Evolutionary conservation across 2,113 vertebrate genomes (phyloP).

Genomic region (Cervus canadensis): DNA sequence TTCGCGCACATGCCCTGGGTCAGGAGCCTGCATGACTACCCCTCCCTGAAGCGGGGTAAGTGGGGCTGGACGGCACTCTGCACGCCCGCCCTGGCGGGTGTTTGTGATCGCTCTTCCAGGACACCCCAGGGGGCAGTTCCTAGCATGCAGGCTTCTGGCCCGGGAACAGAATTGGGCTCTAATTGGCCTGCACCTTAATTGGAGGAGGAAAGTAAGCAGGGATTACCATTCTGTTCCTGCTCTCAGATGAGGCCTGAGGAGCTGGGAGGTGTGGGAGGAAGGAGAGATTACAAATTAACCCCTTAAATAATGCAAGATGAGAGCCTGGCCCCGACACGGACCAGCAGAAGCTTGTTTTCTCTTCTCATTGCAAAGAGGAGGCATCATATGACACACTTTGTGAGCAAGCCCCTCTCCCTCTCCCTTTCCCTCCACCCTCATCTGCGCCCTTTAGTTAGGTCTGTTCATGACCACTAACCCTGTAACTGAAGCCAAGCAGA

Average conservation of each 20-base stretch:
- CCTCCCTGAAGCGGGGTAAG: neutral
- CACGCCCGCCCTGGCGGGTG: neutral
- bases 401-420: neutral
- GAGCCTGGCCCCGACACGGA: neutral
- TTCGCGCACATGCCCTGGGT: neutral
- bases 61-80: neutral
- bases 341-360: neutral
- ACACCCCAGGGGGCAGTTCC: neutral
- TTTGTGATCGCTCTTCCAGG: neutral
- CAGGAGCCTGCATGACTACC: neutral
- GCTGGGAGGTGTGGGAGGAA: neutral
- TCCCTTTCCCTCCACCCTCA: neutral
- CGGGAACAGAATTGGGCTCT: neutral
- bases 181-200: slow-evolving; percentile 11
- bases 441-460: neutral
- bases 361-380: neutral
- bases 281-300: neutral
- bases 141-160: neutral
- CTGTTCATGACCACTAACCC: neutral
- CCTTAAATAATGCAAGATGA: neutral
- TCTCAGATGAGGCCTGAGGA: neutral
- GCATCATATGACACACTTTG: neutral
- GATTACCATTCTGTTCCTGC: neutral
- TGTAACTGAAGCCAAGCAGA: neutral
- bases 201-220: neutral